phyloP scores from a whole-genome alignment of 2,113 vertebrate genomes.

The Oreochromis niloticus region DNA sequence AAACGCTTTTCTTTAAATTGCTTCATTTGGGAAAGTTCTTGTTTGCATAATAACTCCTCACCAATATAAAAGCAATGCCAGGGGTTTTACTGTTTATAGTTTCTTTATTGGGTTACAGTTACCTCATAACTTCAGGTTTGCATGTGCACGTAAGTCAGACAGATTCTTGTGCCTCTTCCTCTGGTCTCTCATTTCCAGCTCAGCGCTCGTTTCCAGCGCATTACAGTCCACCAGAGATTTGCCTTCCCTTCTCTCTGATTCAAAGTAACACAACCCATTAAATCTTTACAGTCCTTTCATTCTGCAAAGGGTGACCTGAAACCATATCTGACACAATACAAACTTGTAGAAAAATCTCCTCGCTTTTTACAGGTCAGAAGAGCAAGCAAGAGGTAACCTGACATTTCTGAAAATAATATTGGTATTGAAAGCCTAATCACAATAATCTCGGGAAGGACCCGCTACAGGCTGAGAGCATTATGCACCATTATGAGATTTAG shows the following conservation, averaged over 20 bases:
- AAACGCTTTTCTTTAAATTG: neutral
- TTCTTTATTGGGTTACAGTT: neutral
- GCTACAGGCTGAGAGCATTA: constrained; percentile 10
- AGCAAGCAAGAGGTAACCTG: constrained; percentile 10
- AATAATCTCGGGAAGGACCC: constrained; percentile 22
- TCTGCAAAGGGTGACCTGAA: constrained; percentile 51
- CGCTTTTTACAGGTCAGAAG: constrained; percentile 28
- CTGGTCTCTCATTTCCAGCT: constrained; percentile 37
- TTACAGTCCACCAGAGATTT: constrained; percentile 55
- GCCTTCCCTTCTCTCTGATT: constrained; percentile 23
- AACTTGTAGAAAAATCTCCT: constrained; percentile 33
- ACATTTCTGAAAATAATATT: constrained; percentile 53
- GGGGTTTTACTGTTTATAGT: neutral
- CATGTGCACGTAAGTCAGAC: neutral
- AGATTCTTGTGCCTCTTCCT: neutral
- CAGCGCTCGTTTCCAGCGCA: constrained; percentile 23
- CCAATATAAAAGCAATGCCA: neutral
- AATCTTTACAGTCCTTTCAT: constrained; percentile 55
- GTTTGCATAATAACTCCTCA: neutral
- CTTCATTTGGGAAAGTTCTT: neutral
- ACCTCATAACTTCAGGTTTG: constrained; percentile 10
- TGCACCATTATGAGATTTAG: constrained; percentile 46
- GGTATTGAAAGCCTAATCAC: constrained; percentile 48
- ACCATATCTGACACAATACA: constrained; percentile 52
- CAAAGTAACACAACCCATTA: constrained; percentile 57